These are phyloP conservation scores for Ypsolopha sequella DNA, from an alignment of 2,888 invertebrate genomes.

Conservation along the genomic window DNA sequence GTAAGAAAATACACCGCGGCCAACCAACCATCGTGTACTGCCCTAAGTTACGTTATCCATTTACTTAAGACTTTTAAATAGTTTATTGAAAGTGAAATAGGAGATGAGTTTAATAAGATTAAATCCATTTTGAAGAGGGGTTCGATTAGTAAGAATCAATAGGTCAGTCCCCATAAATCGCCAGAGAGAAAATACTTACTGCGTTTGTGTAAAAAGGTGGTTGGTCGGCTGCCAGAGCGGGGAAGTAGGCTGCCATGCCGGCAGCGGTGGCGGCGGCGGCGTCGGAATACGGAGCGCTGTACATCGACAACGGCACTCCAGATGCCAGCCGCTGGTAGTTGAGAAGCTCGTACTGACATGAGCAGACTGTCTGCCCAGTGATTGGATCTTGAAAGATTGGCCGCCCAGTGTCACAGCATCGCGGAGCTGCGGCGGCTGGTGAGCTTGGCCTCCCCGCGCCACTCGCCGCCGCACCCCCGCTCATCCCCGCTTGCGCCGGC, in stretches of 20 bases:
- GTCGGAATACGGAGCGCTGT: slow-evolving; percentile 83
- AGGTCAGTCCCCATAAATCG: not conserved
- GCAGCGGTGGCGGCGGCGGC: slow-evolving; percentile 76
- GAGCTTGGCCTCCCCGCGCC: slow-evolving; percentile 65
- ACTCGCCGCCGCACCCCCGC: slow-evolving; percentile 64
- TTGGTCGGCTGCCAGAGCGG: slow-evolving; percentile 86
- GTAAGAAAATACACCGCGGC: not conserved
- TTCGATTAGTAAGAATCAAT: not conserved
- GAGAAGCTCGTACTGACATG: slow-evolving; percentile 91
- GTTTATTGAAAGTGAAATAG: not conserved
- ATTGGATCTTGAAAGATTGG: slow-evolving; percentile 92
- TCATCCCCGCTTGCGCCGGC: slow-evolving; percentile 71
- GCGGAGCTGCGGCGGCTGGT: slow-evolving; percentile 65
- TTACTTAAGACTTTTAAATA: not conserved
- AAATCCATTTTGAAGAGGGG: not conserved
- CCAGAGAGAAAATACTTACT: slow-evolving; percentile 71
- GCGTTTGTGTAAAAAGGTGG: slow-evolving; percentile 87
- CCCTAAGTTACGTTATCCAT: not conserved
- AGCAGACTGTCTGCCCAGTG: slow-evolving; percentile 90
- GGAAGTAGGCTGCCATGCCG: slow-evolving; percentile 90
- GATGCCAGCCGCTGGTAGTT: slow-evolving; percentile 84
- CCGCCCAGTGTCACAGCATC: slow-evolving; percentile 94
- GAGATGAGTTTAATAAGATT: not conserved
- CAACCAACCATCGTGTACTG: not conserved
- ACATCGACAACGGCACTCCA: slow-evolving; percentile 84